Evolutionary conservation across 2,113 vertebrate genomes (phyloP).

Genomic region (Myodes glareolus): DNA sequence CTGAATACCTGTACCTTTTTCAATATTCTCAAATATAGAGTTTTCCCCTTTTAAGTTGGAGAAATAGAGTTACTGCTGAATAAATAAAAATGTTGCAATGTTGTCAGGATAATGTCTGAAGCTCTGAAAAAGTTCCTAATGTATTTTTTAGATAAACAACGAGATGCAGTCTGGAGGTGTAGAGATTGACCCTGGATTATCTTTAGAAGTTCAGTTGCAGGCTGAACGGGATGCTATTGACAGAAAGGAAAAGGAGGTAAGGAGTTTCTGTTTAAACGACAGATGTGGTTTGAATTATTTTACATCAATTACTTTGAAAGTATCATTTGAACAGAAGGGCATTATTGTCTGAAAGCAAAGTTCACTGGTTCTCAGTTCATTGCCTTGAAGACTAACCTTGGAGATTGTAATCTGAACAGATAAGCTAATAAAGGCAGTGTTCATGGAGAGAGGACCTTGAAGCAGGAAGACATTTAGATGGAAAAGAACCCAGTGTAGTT

Average conservation of each 20-base stretch:
- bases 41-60: conserved; percentile 19
- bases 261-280: conserved; percentile 49
- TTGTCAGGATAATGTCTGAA: conserved; percentile 48
- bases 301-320: conserved; percentile 12
- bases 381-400: background rate
- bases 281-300: conserved; percentile 54
- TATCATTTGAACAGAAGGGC: conserved; percentile 7
- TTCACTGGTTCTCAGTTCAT: background rate
- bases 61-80: background rate
- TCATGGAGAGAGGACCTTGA: background rate
- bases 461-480: background rate
- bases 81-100: background rate
- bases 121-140: conserved; percentile 61
- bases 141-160: conserved; percentile 90
- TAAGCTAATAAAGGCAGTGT: background rate
- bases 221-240: conserved; percentile 97
- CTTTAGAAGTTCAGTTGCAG: conserved; percentile 94
- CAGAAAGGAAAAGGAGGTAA: conserved; percentile 98
- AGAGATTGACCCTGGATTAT: conserved; percentile 86
- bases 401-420: background rate
- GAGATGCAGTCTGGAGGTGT: conserved; percentile 89
- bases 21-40: conserved; percentile 33
- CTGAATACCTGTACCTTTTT: conserved; percentile 2
- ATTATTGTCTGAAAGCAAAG: conserved; percentile 17
- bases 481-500: background rate